Base-by-base conservation (phyloP, 2,888 invertebrate species). In the Epinotia ramella region DNA sequence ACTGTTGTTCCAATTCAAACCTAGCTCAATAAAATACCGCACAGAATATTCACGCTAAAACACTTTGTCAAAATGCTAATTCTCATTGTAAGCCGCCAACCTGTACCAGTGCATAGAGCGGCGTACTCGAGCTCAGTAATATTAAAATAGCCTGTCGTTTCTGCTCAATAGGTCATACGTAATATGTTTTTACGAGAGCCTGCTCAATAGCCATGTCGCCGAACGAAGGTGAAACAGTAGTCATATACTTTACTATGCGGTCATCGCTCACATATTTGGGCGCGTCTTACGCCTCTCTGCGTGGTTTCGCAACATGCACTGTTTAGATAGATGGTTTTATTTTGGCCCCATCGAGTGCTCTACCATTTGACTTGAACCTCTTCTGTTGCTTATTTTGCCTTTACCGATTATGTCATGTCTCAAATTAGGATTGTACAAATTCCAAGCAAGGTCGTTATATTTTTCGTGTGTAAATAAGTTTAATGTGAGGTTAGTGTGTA, bases 261-360 rank as follows among this genome's bases (percentile, higher is more conserved):
- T 94, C 93, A 93, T 92, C 91, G 87, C 82, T 88, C 83, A 88
- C 84, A 81, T 86, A 88, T 89, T 88, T 83, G 85, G 87, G 84
- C 80, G 82, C 82, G 84, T 81, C 84, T 78, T 83, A 81, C 83
- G 79, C 66, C 66, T 49, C 67, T 67, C 66, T 71, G 12, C 74
- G 65, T 28, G 18, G 40, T 76, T 76, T 76, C 76, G 76, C 71
- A 76, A 70, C 60, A 24, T 72, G 67, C 24, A 72, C 4, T 20
- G 69, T 63, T 59, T 69, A 44, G 76, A 24, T 76, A 64, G 9
- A 46, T 71, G 63, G 53, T 67, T 65, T 76, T 77, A 70, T 73
- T 77, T 70, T 70, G 69, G 77, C 40, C 63, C 20, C 40, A 46
- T 72, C 67, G 59, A 57, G 73, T 74, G 46, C 64, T 69, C 59